These are phyloP conservation scores for Drosophila nannoptera DNA, from an alignment of 1,140 invertebrate genomes.

Conservation along the genomic window DNA sequence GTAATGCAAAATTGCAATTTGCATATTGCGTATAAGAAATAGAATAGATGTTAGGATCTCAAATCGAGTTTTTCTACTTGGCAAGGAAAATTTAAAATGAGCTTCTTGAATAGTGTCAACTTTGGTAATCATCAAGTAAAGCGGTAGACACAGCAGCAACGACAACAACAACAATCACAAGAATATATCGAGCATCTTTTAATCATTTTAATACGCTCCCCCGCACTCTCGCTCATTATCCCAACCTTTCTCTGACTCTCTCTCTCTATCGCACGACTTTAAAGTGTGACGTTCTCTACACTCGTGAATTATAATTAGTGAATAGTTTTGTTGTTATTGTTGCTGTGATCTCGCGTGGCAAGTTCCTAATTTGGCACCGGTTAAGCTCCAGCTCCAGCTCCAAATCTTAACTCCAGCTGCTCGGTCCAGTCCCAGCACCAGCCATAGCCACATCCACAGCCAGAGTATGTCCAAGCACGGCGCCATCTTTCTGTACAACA, in stretches of 20 bases:
- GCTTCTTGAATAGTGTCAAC: conserved; percentile 11
- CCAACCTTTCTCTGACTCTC: not conserved
- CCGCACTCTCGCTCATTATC: not conserved
- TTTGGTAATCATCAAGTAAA: not conserved
- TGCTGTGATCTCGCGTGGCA: conserved; percentile 31
- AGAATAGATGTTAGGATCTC: too few relatives aligned
- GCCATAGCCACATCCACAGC: not conserved
- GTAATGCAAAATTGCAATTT: too few relatives aligned
- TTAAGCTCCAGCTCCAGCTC: not conserved
- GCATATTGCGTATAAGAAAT: not conserved
- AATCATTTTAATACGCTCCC: conserved; percentile 11
- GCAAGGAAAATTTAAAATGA: not conserved
- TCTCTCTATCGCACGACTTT: not conserved
- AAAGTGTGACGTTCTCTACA: conserved; percentile 7
- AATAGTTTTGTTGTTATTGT: conserved; percentile 3
- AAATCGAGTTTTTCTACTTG: not conserved
- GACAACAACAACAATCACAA: conserved; percentile 1
- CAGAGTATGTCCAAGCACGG: conserved; percentile 61
- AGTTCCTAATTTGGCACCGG: conserved; percentile 13
- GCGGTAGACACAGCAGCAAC: conserved; percentile 7
- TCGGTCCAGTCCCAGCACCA: not conserved
- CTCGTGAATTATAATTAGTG: conserved; percentile 34
- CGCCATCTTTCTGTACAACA: conserved; percentile 58
- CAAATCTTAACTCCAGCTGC: too few relatives aligned
- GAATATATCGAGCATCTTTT: not conserved